Conservation (phyloP, 2,888 invertebrate species). For the Orchesellides sinensis region DNA sequence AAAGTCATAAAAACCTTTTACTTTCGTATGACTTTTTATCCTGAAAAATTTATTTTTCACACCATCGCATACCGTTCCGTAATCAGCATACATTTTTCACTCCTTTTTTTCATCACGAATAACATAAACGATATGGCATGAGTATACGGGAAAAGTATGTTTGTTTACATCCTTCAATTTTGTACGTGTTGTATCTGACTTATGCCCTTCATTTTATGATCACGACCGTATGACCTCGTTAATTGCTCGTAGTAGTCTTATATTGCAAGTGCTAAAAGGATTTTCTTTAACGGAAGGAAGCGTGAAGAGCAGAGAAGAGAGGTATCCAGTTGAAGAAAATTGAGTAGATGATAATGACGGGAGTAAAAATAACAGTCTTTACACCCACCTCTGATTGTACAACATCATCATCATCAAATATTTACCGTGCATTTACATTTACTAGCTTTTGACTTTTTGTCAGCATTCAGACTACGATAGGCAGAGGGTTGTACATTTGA, state of each 20-base stretch:
- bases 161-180: too few relatives aligned
- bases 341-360: constrained; percentile 25
- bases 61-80: too few relatives aligned
- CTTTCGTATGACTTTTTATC: too few relatives aligned
- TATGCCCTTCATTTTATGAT: background rate
- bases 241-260: constrained; percentile 37
- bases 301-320: constrained; percentile 18
- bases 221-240: constrained; percentile 32
- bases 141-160: too few relatives aligned
- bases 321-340: constrained; percentile 46
- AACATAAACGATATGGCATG: too few relatives aligned
- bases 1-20: too few relatives aligned
- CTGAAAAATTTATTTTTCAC: too few relatives aligned
- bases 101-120: too few relatives aligned
- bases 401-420: constrained; percentile 50
- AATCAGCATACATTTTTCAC: too few relatives aligned
- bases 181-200: background rate
- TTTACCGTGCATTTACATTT: constrained; percentile 52
- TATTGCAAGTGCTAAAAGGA: constrained; percentile 41
- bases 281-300: constrained; percentile 21
- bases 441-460: constrained; percentile 30
- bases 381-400: background rate
- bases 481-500: too few relatives aligned
- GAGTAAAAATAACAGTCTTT: constrained; percentile 17
- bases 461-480: too few relatives aligned